Base-by-base conservation (phyloP, 1,140 invertebrate species). In the Dendrolimus punctatus region DNA sequence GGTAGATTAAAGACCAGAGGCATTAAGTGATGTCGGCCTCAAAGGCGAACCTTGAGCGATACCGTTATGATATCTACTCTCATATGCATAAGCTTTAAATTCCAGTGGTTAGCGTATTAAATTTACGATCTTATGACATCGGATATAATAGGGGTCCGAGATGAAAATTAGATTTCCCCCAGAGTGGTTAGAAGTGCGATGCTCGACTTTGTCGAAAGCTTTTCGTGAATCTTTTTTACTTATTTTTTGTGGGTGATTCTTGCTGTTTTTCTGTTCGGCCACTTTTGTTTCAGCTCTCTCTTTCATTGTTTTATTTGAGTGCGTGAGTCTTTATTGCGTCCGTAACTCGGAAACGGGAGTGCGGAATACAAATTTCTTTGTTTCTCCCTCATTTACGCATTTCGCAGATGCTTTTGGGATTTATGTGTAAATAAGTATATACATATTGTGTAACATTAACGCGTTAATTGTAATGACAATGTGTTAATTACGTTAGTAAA, bases 1-100 rank as follows among this genome's bases (percentile, higher is more conserved):
- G 80, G 80, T 75, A 69, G 77, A 81, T 83, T 80, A 81, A 83
- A 83, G 76, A 80, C 78, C 80, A 76, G 76, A 80, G 69, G 71
- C 73, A 73, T 76, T 72, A 73, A 69, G 60, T 66, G 66, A 64
- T 61, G 57, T 51, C 46, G 59, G 60, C 49, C 68, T 60, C 64
- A 56, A 55, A 50, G 46, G 43, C 6, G 8, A 38, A 8, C 47
- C 63, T 58, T 68, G 68, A 49, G 68, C 62, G 53, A 67, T 58
- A 51, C 71, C 59, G 62, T 65, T 64, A 63, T 64, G 55, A 57
- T 51, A 60, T 55, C 60, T 66, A 60, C 60, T 70, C 60, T 69
- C 62, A 69, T 74, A 74, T 67, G 71, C 62, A 65, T 66, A 79
- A 76, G 74, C 68, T 62, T 67, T 67, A 82, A 67, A 72, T 66